Evolutionary conservation across 1,140 invertebrate species (phyloP), one percentile per base, ranked within the genome.

Genomic region (Diachasmimorpha longicaudata): DNA sequence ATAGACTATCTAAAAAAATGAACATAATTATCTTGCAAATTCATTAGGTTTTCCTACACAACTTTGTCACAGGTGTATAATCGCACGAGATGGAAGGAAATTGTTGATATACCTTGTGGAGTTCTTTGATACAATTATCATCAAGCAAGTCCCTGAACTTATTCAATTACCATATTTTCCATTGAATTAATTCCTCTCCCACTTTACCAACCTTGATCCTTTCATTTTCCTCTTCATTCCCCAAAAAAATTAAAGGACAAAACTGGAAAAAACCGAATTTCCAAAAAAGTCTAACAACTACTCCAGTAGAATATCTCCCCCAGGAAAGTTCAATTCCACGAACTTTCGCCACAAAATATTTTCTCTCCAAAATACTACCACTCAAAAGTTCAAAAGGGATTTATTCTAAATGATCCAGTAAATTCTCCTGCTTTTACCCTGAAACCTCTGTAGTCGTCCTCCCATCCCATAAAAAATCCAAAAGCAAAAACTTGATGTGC

Each of bases 81-180:
- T 6, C n/a, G n/a, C 31, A 31, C 31, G 31, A 31, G 2, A 31
- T 31, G 6, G 31, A 31, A 31, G 6, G 2, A 31, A 31, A 31
- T 31, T 31, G 6, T 31, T 31, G 31, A 31, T 31, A 37, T 79
- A 99, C 98, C 94, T 98, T 98, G 74, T 97, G 98, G 84, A 99
- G 92, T 89, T 99, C 97, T 81, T 96, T 92, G 82, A 99, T 97
- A 87, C 99, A 98, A 91, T 99, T 99, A 68, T 98, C 96, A 91
- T 99, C 98, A 67, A 99, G 91, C 79, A 99, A 99, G 92, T 90
- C 99, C 98, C 90, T 99, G 98, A 84, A 99, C 31, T 31, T 31
- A 31, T 31, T 31, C 31, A 3, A 31, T 31, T 31, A 2, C 2
- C 2, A 31, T 31, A 31, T 31, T 31, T 31, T 31, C 31, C 6